Evolutionary conservation across 2,113 vertebrate genomes (phyloP), one percentile per base, ranked within the genome.

Genomic region (Antechinus flavipes): DNA sequence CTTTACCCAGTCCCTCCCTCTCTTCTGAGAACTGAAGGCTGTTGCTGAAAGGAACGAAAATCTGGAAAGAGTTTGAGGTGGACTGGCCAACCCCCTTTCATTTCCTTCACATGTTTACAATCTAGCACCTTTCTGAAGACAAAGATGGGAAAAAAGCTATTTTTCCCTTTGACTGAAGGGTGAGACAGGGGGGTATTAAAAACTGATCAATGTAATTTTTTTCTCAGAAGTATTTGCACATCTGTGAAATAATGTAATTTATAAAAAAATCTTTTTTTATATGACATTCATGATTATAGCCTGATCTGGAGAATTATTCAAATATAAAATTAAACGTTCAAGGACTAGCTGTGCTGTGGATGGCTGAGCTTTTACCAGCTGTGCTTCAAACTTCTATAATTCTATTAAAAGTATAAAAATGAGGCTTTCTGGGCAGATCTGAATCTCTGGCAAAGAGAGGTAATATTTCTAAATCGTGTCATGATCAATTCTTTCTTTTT

Each of bases 31-130:
- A 98, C 97, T 98, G 98, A 98, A 98, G 98, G 98, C 98, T 99
- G 98, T 96, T 97, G 98, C 98, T 98, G 98, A 98, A 98, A 98
- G 98, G 98, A 98, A 98, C 98, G 98, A 98, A 99, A 99, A 99
- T 99, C 98, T 99, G 98, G 99, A 99, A 99, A 98, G 98, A 99
- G 98, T 99, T 98, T 99, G 98, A 98, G 98, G 98, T 98, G 98
- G 98, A 98, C 98, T 98, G 98, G 98, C 98, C 98, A 98, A 98
- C 98, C 98, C 98, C 98, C 98, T 98, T 99, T 99, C 98, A 98
- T 99, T 98, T 98, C 98, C 98, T 98, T 99, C 98, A 99, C 98
- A 99, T 99, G 98, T 99, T 99, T 98, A 99, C 98, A 99, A 99
- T 99, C 99, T 98, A 98, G 98, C 98, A 99, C 99, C 99, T 99